Evolutionary conservation across 1,140 invertebrate species (phyloP).

Genomic region (Hyposmocoma kahamanoa): DNA sequence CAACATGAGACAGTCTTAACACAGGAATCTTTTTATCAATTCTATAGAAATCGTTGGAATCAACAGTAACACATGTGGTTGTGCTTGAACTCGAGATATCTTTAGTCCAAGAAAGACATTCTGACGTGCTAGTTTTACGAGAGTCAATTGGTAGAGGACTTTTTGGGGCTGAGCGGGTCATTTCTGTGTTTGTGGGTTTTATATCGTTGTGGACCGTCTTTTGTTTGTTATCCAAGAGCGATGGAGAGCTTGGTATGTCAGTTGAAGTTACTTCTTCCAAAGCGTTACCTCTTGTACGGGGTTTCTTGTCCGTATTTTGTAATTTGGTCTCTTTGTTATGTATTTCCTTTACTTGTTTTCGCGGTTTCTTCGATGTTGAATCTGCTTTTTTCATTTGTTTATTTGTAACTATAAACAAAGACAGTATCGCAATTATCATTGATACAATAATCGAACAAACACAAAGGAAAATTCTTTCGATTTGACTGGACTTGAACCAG

Average conservation of each 20-base stretch:
- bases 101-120: slow-evolving; percentile 45
- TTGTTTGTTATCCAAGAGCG: background rate
- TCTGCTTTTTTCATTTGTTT: background rate
- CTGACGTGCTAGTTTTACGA: slow-evolving; percentile 18
- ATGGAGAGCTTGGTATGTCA: background rate
- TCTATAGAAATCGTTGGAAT: slow-evolving; percentile 34
- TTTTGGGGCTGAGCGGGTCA: too few relatives aligned
- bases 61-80: slow-evolving; percentile 34
- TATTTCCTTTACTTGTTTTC: background rate
- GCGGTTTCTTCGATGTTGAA: background rate
- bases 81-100: slow-evolving; percentile 46
- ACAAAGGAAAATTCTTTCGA: too few relatives aligned
- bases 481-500: too few relatives aligned
- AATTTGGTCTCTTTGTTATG: background rate
- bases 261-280: background rate
- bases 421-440: too few relatives aligned
- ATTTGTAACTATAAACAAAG: background rate
- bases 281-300: background rate
- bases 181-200: too few relatives aligned
- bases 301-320: background rate
- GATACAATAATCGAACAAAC: too few relatives aligned
- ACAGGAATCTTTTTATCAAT: slow-evolving; percentile 46
- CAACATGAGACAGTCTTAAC: slow-evolving; percentile 14
- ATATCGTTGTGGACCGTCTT: too few relatives aligned
- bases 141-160: slow-evolving; percentile 12